phyloP scores from a whole-genome alignment of 2,113 vertebrate species.

The Semnopithecus entellus region DNA sequence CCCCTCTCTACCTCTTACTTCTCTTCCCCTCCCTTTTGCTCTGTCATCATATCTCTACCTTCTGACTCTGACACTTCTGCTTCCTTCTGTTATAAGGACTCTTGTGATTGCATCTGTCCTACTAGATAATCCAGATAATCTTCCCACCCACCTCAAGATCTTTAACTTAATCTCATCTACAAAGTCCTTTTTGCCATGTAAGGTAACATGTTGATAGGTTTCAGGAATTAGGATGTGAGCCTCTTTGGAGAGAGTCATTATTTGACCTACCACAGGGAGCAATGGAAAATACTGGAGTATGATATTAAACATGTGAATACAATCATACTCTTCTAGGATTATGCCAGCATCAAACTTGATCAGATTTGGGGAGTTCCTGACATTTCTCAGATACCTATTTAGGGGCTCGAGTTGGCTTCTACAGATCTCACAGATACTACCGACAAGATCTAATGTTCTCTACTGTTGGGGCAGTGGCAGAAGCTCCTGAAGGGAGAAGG shows the following conservation, averaged over 20 bases:
- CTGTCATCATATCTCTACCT: not conserved
- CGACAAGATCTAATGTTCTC: not conserved
- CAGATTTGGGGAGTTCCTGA: not conserved
- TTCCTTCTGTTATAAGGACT: not conserved
- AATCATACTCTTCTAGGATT: not conserved
- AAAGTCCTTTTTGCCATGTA: not conserved
- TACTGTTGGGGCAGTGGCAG: not conserved
- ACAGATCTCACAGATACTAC: not conserved
- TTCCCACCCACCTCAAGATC: not conserved
- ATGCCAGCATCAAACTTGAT: not conserved
- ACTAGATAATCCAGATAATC: not conserved
- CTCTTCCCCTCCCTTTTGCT: not conserved
- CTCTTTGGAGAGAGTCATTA: not conserved
- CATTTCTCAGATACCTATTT: conserved; percentile 12
- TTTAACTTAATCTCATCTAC: not conserved
- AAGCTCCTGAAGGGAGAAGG: not conserved
- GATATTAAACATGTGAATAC: not conserved
- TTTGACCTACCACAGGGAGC: not conserved
- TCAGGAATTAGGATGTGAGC: not conserved
- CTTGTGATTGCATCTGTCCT: not conserved
- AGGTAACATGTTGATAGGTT: not conserved
- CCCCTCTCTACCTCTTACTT: not conserved
- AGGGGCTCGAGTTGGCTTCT: conserved; percentile 9
- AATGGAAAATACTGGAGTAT: not conserved
- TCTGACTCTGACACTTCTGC: not conserved